Base-by-base conservation (phyloP, 1,140 invertebrate genomes). In the Mya arenaria region DNA sequence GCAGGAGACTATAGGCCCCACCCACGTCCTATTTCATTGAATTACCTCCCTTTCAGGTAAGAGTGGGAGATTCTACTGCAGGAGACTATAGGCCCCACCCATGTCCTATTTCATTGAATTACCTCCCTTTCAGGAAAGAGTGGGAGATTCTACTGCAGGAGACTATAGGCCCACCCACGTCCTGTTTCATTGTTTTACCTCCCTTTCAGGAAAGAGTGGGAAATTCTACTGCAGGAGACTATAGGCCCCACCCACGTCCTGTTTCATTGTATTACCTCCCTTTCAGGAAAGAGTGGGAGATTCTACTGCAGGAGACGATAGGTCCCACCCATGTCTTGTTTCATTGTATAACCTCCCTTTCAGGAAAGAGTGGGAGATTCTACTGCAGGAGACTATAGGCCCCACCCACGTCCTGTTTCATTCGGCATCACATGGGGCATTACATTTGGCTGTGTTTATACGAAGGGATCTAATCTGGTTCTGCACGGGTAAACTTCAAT, bases 71-170 rank as follows among this genome's bases (percentile, higher is more conserved):
- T n/a, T n/a, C n/a, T n/a, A n/a, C n/a, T n/a, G n/a, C n/a, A n/a
- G n/a, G n/a, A n/a, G n/a, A n/a, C n/a, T n/a, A n/a, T n/a, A n/a
- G n/a, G n/a, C n/a, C n/a, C n/a, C n/a, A n/a, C n/a, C n/a, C n/a
- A n/a, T n/a, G n/a, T n/a, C n/a, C n/a, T n/a, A n/a, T n/a, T n/a
- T n/a, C n/a, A n/a, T n/a, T n/a, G n/a, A n/a, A n/a, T 62, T n/a
- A n/a, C n/a, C 58, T 17, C 8, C 62, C 30, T n/a, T n/a, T 10
- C 75, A 95, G 96, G 79, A 95, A 95, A 52, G 96, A 98, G 92
- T 99, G 97, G 97, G 97, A 98, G 93, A 95, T 97, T 0, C 95
- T 95, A 19, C 93, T 99, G 68, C 97, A 99, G 92, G 97, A 98
- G 92, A 97, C 97, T 1, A 93, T 99, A 48, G 97, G 97, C 15